These are phyloP conservation scores for Orussus abietinus DNA, from an alignment of 1,140 invertebrate species.

Conservation along the genomic window DNA sequence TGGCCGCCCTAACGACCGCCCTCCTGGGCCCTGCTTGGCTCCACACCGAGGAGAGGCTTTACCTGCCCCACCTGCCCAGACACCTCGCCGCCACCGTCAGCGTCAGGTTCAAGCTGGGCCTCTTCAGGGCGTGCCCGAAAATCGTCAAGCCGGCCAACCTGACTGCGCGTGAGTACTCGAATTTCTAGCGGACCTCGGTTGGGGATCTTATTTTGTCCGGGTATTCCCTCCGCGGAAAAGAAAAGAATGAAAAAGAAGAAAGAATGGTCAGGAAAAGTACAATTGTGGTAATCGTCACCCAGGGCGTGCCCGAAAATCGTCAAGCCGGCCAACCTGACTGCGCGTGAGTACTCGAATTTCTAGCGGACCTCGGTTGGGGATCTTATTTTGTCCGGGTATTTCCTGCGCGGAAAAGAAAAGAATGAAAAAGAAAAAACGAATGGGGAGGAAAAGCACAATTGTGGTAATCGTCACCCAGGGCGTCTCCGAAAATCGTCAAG, in stretches of 20 bases:
- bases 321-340: conserved; percentile 42
- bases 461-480: no score
- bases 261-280: no score
- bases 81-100: conserved; percentile 33
- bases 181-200: not conserved
- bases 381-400: no score
- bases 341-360: conserved; percentile 38
- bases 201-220: no score
- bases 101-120: conserved; percentile 46
- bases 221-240: no score
- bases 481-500: conserved; percentile 45
- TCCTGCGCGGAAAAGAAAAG: no score
- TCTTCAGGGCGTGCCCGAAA: conserved; percentile 46
- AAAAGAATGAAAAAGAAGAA: no score
- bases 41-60: conserved; percentile 47
- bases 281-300: no score
- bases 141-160: conserved; percentile 46
- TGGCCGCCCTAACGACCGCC: conserved; percentile 44
- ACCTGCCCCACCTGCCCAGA: conserved; percentile 31
- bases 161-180: conserved; percentile 41
- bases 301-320: conserved; percentile 46
- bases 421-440: no score
- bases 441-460: no score
- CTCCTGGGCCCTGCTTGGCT: conserved; percentile 48
- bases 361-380: not conserved